A percentile compares a stretch with the other conserved stretches of the same genome.
Conservation (phyloP, 2,113 vertebrate genomes). For the Heterotis niloticus region DNA sequence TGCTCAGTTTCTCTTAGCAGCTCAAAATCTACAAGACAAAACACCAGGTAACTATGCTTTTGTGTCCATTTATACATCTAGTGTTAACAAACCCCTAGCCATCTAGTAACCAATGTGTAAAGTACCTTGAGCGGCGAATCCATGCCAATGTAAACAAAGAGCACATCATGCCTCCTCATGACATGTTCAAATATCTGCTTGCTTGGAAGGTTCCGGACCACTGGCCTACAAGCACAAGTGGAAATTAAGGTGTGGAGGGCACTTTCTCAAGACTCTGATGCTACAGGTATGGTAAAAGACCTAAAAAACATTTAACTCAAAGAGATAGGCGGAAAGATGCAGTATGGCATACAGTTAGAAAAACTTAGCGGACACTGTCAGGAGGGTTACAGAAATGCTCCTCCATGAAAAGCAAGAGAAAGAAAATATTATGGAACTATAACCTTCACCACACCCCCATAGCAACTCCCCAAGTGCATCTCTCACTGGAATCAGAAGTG, state of each 20-base stretch:
- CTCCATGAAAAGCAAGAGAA: background rate
- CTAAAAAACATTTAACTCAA: background rate
- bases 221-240: conserved; percentile 66
- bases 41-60: background rate
- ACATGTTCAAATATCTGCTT: conserved; percentile 93
- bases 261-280: background rate
- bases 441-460: no score
- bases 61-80: background rate
- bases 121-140: conserved; percentile 92
- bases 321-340: background rate
- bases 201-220: conserved; percentile 88
- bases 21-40: background rate
- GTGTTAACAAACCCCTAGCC: background rate
- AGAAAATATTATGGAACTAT: no score
- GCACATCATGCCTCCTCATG: conserved; percentile 80
- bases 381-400: background rate
- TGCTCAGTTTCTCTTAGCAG: background rate
- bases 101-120: background rate
- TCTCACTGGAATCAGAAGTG: no score
- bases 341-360: background rate
- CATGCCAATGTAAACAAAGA: conserved; percentile 88
- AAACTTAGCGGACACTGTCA: conserved; percentile 13
- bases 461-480: no score
- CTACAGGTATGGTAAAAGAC: background rate
- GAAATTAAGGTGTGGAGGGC: background rate